A percentile compares a stretch with the other conserved stretches of the same genome.
These are phyloP conservation scores for Morone chrysops DNA, from an alignment of 2,113 vertebrate genomes.

Conservation along the genomic window DNA sequence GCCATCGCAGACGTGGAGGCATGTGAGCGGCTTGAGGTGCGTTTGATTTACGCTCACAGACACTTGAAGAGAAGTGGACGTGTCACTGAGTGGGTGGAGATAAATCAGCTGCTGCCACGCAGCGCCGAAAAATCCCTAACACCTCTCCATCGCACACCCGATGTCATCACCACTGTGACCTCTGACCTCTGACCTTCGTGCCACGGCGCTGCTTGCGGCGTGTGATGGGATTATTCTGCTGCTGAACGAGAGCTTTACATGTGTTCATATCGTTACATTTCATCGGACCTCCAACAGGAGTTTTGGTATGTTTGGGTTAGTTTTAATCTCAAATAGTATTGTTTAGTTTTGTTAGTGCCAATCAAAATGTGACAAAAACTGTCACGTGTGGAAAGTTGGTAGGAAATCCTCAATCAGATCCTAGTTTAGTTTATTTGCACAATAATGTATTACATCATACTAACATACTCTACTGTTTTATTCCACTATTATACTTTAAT, in stretches of 20 bases:
- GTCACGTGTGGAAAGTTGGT: no score
- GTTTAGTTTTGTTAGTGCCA: no score
- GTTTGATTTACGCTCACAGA: conserved; percentile 50
- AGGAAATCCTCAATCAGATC: no score
- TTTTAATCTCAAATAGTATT: no score
- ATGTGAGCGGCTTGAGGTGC: conserved; percentile 16
- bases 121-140: conserved; percentile 18
- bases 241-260: not conserved
- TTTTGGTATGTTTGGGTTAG: no score
- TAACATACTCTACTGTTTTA: no score
- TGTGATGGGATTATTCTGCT: not conserved
- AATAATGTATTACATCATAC: no score
- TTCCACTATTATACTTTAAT: no score
- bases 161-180: conserved; percentile 16
- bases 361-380: no score
- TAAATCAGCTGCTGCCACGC: conserved; percentile 12
- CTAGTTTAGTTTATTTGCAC: no score
- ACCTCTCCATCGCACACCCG: conserved; percentile 25
- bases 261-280: not conserved
- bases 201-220: not conserved
- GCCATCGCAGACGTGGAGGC: conserved; percentile 1
- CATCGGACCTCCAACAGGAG: not conserved
- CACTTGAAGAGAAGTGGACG: conserved; percentile 29
- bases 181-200: conserved; percentile 27
- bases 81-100: conserved; percentile 12